These are phyloP conservation scores for Oxyscelio sp. DNA, from an alignment of 2,888 invertebrate species.

Conservation along the genomic window DNA sequence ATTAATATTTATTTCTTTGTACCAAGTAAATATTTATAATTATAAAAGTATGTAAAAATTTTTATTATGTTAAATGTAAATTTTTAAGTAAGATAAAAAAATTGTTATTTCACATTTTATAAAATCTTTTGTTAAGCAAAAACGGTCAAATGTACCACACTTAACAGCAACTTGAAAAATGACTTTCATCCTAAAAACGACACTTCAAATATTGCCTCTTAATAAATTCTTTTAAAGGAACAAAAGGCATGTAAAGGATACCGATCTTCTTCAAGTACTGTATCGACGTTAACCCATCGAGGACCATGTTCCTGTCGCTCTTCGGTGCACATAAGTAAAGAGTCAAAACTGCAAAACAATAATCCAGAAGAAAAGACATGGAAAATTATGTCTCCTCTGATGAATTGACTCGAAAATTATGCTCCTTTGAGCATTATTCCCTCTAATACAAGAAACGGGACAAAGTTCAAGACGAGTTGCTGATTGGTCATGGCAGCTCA, in stretches of 20 bases:
- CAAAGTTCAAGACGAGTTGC: slow-evolving; percentile 39
- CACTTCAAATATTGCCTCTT: neutral
- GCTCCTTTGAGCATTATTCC: slow-evolving; percentile 12
- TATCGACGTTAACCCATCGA: slow-evolving; percentile 3
- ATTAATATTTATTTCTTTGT: no score
- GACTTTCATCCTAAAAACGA: neutral
- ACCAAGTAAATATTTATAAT: no score
- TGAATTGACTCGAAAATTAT: slow-evolving; percentile 1
- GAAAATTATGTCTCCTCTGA: slow-evolving; percentile 39
- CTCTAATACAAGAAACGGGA: slow-evolving; percentile 17
- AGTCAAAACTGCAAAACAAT: slow-evolving; percentile 26
- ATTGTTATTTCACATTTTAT: no score
- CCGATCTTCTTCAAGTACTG: neutral
- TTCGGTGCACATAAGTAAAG: slow-evolving; percentile 7
- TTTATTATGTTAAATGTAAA: no score
- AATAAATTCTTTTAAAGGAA: slow-evolving; percentile 7
- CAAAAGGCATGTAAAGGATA: neutral
- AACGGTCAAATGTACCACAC: neutral
- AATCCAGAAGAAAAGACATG: slow-evolving; percentile 23
- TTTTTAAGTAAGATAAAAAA: no score
- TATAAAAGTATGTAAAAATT: no score
- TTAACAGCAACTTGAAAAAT: neutral
- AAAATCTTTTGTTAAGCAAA: no score
- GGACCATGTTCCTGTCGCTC: neutral
- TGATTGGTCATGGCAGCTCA: slow-evolving; percentile 54